phyloP scores from a whole-genome alignment of 1,140 invertebrate genomes.

The Zaprionus ornatus region DNA sequence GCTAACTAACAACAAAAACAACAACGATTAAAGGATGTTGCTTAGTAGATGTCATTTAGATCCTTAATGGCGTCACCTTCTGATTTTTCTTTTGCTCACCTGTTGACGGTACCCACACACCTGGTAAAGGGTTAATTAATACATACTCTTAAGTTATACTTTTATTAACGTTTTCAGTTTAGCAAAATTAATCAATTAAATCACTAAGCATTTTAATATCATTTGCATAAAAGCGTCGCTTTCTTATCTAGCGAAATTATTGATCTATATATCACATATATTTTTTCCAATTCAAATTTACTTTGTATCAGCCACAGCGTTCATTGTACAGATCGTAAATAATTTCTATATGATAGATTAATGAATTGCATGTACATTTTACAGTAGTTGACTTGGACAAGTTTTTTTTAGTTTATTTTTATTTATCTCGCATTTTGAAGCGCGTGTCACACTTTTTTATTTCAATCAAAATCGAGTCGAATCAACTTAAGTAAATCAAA shows the following conservation, averaged over 20 bases:
- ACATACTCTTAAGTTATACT: constrained; percentile 21
- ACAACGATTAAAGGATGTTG: constrained; percentile 4
- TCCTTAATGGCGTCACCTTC: constrained; percentile 3
- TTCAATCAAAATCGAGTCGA: constrained; percentile 21
- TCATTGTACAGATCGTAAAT: constrained; percentile 58
- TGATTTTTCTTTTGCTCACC: constrained; percentile 28
- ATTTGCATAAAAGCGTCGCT: constrained; percentile 30
- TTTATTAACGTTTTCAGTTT: constrained; percentile 24
- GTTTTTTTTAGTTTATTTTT: constrained; percentile 47
- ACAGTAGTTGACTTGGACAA: constrained; percentile 43
- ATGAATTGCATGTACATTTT: constrained; percentile 43
- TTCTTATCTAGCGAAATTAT: constrained; percentile 26
- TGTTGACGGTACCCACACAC: constrained; percentile 17
- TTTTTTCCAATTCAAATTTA: constrained; percentile 14
- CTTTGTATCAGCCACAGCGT: constrained; percentile 47
- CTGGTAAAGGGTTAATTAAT: constrained; percentile 55
- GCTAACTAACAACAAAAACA: constrained; percentile 55
- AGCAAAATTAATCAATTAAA: constrained; percentile 22
- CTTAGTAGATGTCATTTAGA: constrained; percentile 6
- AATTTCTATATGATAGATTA: constrained; percentile 31
- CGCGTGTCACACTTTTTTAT: constrained; percentile 19
- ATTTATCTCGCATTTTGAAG: constrained; percentile 1
- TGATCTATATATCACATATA: background rate
- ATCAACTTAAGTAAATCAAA: constrained; percentile 1
- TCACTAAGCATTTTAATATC: constrained; percentile 28